Conservation (phyloP, 1,140 invertebrate species). For the Zaprionus africanus region DNA sequence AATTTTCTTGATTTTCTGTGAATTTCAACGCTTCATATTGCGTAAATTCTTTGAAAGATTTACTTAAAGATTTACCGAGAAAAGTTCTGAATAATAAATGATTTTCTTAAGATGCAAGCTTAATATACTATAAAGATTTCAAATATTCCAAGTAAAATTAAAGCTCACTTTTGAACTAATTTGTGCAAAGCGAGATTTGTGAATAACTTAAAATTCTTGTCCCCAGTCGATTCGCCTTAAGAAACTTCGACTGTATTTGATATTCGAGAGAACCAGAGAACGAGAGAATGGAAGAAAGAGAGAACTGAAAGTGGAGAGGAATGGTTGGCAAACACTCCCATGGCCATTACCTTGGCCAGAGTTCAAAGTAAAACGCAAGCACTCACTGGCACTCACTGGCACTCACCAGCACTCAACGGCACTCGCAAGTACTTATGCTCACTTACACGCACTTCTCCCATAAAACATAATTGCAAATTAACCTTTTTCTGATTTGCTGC, state of each 20-base stretch:
- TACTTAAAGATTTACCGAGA: too few species aligned
- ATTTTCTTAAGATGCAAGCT: neutral
- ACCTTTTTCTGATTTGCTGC: conserved; percentile 50
- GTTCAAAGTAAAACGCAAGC: conserved; percentile 12
- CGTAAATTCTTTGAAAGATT: neutral
- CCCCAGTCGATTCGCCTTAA: neutral
- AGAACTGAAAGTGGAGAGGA: neutral
- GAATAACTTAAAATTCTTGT: neutral
- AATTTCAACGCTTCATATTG: neutral
- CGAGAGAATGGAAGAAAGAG: neutral
- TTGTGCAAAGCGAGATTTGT: neutral
- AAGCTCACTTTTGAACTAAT: neutral
- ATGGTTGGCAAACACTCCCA: neutral
- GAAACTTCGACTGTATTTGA: conserved; percentile 3
- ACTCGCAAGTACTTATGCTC: conserved; percentile 45
- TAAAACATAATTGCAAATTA: conserved; percentile 53
- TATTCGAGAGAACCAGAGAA: neutral
- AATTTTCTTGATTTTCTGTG: neutral
- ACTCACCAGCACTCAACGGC: conserved; percentile 34
- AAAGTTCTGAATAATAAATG: neutral
- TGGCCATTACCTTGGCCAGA: conserved; percentile 18
- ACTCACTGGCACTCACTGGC: conserved; percentile 23
- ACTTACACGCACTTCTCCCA: conserved; percentile 46
- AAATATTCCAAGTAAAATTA: too few species aligned
- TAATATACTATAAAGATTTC: neutral